Percentiles rank a stretch among this genome's conserved stretches.
These are phyloP conservation scores for Philantomba maxwellii DNA, from an alignment of 2,113 vertebrate genomes.

Conservation along the genomic window DNA sequence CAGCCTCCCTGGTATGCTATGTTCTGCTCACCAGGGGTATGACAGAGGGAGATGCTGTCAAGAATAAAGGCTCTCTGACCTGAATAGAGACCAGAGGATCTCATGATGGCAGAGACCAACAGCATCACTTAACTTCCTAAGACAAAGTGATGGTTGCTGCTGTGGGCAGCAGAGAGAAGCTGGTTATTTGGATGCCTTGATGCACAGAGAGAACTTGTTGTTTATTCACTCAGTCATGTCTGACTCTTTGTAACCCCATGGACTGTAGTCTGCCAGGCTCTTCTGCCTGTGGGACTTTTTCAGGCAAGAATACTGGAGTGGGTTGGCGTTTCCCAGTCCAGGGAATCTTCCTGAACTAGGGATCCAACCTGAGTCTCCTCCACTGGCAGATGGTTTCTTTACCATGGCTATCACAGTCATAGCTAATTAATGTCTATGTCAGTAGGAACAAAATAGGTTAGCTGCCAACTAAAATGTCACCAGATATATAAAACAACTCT, in stretches of 20 bases:
- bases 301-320: background rate
- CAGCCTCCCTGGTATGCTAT: background rate
- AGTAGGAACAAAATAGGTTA: background rate
- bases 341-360: background rate
- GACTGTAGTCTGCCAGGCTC: background rate
- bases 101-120: background rate
- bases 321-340: background rate
- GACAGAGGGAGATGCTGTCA: background rate
- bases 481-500: background rate
- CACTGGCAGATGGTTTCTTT: background rate
- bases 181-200: background rate
- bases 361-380: background rate
- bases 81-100: background rate
- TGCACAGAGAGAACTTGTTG: background rate
- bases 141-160: background rate
- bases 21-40: background rate
- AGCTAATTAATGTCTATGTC: background rate
- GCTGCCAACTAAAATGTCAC: background rate
- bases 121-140: background rate
- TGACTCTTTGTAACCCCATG: background rate
- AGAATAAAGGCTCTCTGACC: background rate
- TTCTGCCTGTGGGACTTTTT: background rate
- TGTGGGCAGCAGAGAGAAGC: background rate
- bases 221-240: background rate
- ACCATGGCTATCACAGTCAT: background rate